Base-by-base conservation (phyloP, 1,140 invertebrate genomes). In the Psilanteris sp. region DNA sequence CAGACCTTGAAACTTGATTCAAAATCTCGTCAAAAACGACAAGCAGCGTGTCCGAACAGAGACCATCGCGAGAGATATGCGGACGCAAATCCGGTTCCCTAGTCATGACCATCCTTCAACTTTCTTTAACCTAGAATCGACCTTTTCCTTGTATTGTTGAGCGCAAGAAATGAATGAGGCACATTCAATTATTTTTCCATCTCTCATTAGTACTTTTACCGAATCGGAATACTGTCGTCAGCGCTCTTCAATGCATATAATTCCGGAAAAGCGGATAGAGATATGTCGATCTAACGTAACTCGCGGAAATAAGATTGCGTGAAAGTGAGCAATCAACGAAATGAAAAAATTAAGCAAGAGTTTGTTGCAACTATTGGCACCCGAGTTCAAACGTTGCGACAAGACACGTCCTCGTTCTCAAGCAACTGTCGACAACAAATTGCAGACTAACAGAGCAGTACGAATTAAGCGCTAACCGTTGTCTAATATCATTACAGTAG, bases 51-150 rank as follows among this genome's bases (percentile, higher is more conserved):
- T n/a, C n/a, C n/a, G n/a, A n/a, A n/a, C n/a, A n/a, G n/a, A n/a
- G n/a, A n/a, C n/a, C n/a, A n/a, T n/a, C n/a, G n/a, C n/a, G n/a
- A 9, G 9, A 1, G 31, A 50, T 9, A 2, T 0, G 10, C 11
- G 2, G 41, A 22, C 16, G 29, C 16, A 32, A 50, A 57, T 73
- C 52, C 70, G 61, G 61, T 64, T 72, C 50, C 31, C 8, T 57
- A 16, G 16, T 52, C 31, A 43, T 50, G 34, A 50, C 41, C 59
- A 27, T 55, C 29, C 26, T 20, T 16, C 52, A 34, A 73, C 57
- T 73, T 73, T 66, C 70, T 73, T 73, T 66, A 73, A 73, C 70
- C 70, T 46, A 73, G 70, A 73, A 73, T 66, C 70, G 44, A 75
- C 54, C 71, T 62, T 68, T 54, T 74, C 36, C 61, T 39, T 48